A percentile compares a stretch with the other conserved stretches of the same genome.
Conservation (phyloP, 92 coral and sea anemone genomes). For the Virgularia gustaviana region DNA sequence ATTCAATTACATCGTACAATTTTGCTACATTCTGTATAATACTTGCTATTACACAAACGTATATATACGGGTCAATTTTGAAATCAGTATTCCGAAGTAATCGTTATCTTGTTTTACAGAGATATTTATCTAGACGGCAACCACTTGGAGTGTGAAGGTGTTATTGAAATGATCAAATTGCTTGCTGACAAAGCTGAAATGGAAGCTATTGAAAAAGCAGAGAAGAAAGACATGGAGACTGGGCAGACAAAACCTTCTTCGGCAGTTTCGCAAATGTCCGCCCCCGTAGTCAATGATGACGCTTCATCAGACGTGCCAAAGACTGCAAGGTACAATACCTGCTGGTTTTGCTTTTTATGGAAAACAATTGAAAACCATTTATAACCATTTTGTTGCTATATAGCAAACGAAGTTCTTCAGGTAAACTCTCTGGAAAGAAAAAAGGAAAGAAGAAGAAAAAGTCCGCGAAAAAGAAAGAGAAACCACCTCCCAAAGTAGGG, state of each 20-base stretch:
- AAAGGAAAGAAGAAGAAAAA: conserved; percentile 71
- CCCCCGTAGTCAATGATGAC: conserved; percentile 41
- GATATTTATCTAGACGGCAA: conserved; percentile 96
- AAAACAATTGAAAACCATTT: not conserved
- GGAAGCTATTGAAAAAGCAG: conserved; percentile 88
- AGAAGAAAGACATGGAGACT: conserved; percentile 50
- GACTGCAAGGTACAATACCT: conserved; percentile 10
- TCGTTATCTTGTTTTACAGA: too few species aligned
- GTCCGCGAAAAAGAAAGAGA: conserved; percentile 83
- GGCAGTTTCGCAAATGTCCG: conserved; percentile 62
- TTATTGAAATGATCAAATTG: conserved; percentile 83
- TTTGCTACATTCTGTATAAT: too few species aligned
- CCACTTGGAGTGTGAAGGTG: conserved; percentile 86
- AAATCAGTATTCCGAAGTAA: too few species aligned
- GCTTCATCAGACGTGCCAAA: not conserved
- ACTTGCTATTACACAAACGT: too few species aligned
- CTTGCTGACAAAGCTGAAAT: conserved; percentile 96
- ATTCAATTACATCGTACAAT: too few species aligned
- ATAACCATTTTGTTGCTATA: not conserved
- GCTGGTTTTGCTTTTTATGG: conserved; percentile 33
- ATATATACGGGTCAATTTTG: too few species aligned
- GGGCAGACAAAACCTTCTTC: conserved; percentile 33
- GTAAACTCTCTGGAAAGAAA: conserved; percentile 62
- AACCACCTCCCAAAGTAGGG: conserved; percentile 95
- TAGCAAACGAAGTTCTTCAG: conserved; percentile 59